A percentile compares a stretch with the other conserved stretches of the same genome.
Evolutionary conservation across 1,140 invertebrate genomes (phyloP).

Genomic region (Drosophila sucinea): DNA sequence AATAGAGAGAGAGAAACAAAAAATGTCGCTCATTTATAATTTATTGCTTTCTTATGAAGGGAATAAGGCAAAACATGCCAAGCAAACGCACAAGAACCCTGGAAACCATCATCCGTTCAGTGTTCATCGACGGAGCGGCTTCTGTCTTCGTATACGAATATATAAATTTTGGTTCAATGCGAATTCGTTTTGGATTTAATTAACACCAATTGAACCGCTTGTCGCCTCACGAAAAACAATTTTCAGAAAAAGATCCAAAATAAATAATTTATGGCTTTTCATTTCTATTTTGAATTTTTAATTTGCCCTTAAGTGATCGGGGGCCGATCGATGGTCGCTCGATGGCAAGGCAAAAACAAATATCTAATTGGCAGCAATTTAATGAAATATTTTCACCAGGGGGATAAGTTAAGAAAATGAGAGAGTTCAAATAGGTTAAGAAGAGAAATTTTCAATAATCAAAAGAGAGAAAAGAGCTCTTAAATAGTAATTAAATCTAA

Average conservation of each 20-base stretch:
- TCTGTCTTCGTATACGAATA: constrained; percentile 14
- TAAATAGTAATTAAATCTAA: no score
- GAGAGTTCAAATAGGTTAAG: neutral
- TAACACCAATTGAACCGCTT: constrained; percentile 83
- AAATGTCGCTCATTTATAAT: constrained; percentile 71
- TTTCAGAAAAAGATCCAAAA: constrained; percentile 61
- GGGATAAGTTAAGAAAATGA: neutral
- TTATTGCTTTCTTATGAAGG: constrained; percentile 77
- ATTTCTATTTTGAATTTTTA: constrained; percentile 52
- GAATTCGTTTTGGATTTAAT: constrained; percentile 80
- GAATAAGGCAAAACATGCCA: constrained; percentile 23
- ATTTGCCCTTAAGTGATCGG: constrained; percentile 66
- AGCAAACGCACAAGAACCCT: constrained; percentile 47
- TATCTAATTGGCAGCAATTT: constrained; percentile 9
- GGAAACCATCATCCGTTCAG: constrained; percentile 47
- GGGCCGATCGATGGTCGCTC: neutral
- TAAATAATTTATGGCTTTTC: constrained; percentile 68
- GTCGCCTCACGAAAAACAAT: constrained; percentile 67
- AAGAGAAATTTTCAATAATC: neutral
- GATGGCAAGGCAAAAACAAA: neutral
- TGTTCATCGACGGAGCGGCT: constrained; percentile 2
- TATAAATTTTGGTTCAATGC: constrained; percentile 35
- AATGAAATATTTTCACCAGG: neutral
- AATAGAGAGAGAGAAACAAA: neutral
- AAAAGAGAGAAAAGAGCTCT: neutral